Conservation (phyloP, 2,888 invertebrate species). For the Harmothoe impar region DNA sequence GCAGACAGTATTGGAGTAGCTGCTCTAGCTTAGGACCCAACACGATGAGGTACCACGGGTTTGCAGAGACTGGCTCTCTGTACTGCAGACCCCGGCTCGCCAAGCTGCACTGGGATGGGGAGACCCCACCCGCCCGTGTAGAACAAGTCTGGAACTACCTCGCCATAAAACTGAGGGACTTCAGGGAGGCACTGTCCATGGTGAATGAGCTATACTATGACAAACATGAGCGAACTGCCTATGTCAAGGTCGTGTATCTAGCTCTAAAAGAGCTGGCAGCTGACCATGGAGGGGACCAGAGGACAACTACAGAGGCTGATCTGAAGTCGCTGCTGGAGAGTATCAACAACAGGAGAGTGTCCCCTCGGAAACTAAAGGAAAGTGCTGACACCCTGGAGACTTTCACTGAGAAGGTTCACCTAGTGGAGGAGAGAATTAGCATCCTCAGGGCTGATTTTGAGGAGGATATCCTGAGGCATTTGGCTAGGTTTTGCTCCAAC, state of each 20-base stretch:
- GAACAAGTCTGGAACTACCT: conserved; percentile 56
- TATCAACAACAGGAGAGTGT: neutral
- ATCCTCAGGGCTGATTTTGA: conserved; percentile 8
- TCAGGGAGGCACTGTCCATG: conserved; percentile 6
- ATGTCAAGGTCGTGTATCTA: neutral
- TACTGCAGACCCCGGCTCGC: neutral
- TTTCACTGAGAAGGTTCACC: neutral
- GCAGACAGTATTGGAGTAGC: no score
- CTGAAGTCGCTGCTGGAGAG: neutral
- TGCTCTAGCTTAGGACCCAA: no score
- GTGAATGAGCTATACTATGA: conserved; percentile 37
- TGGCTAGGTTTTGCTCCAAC: conserved; percentile 63
- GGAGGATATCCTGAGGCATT: conserved; percentile 52
- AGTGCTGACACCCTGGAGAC: neutral
- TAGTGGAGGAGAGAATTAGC: neutral
- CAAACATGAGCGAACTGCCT: conserved; percentile 5
- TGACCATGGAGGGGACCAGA: neutral
- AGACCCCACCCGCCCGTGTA: neutral
- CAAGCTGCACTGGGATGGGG: conserved; percentile 40
- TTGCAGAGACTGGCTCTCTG: neutral
- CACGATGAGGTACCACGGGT: neutral
- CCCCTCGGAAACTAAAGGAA: neutral
- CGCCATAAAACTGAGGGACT: neutral
- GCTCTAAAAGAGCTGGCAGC: neutral
- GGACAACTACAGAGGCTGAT: conserved; percentile 25